Conservation (phyloP, 2,888 invertebrate genomes). For the Drosophila formosana region DNA sequence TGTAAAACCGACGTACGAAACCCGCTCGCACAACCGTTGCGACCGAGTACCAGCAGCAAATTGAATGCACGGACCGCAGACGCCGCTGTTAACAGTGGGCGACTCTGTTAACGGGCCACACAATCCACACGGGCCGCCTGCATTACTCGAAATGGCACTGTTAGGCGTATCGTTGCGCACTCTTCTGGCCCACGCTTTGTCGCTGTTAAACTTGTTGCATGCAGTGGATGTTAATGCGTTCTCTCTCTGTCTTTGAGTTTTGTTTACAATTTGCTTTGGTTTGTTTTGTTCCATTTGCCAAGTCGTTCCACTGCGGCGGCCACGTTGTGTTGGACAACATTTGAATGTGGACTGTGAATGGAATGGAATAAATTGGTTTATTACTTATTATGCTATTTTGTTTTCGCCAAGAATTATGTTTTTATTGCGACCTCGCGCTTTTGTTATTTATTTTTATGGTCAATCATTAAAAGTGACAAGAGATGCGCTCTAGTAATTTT, state of each 20-base stretch:
- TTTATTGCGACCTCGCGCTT: slow-evolving; percentile 7
- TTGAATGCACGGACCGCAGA: slow-evolving; percentile 35
- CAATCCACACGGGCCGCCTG: slow-evolving; percentile 18
- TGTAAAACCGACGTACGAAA: slow-evolving; percentile 58
- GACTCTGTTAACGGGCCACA: slow-evolving; percentile 17
- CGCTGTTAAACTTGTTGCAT: slow-evolving; percentile 68
- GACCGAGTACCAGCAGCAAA: slow-evolving; percentile 61
- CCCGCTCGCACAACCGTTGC: slow-evolving; percentile 76
- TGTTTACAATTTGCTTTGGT: slow-evolving; percentile 57
- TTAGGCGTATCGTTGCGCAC: slow-evolving; percentile 13
- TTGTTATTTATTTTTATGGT: slow-evolving; percentile 35
- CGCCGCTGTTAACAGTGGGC: slow-evolving; percentile 30
- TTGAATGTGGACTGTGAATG: slow-evolving; percentile 8
- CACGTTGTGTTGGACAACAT: slow-evolving; percentile 45
- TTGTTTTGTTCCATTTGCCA: slow-evolving; percentile 65
- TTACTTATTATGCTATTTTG: slow-evolving; percentile 16
- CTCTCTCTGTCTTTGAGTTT: slow-evolving; percentile 2
- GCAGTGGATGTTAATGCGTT: slow-evolving; percentile 53
- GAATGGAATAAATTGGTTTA: slow-evolving; percentile 11
- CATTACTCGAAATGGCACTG: slow-evolving; percentile 38
- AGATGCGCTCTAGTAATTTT: slow-evolving; percentile 51
- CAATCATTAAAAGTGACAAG: slow-evolving; percentile 29
- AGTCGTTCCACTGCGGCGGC: slow-evolving; percentile 17
- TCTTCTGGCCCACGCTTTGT: slow-evolving; percentile 8
- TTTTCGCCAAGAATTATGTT: slow-evolving; percentile 13